Percentiles rank a stretch among this genome's conserved stretches.
phyloP scores from a whole-genome alignment of 2,888 invertebrate genomes.

The Ramazzottius varieornatus region DNA sequence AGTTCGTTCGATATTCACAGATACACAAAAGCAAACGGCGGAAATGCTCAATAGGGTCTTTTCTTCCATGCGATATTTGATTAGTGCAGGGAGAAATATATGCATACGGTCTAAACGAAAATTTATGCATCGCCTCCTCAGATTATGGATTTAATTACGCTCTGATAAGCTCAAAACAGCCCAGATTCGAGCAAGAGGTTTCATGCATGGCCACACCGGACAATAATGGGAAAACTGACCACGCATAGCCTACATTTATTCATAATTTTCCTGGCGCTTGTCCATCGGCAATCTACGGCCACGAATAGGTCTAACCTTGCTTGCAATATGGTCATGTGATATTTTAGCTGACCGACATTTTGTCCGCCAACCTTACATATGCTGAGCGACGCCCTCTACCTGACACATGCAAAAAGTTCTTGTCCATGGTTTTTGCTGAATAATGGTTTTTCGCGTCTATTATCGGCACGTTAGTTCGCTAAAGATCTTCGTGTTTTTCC shows the following conservation, averaged over 20 bases:
- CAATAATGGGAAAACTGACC: slow-evolving; percentile 1
- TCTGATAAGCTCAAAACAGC: not conserved
- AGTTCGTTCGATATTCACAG: too few species aligned
- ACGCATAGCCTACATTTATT: not conserved
- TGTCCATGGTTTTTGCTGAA: too few species aligned
- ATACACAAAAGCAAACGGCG: not conserved
- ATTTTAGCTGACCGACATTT: too few species aligned
- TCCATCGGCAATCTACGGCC: too few species aligned
- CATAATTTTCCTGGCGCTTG: not conserved
- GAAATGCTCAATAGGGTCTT: not conserved
- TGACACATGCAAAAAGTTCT: too few species aligned
- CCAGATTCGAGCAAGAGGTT: not conserved
- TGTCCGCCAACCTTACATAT: too few species aligned
- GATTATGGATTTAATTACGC: slow-evolving; percentile 3
- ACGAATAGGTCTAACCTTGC: too few species aligned
- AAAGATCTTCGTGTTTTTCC: too few species aligned
- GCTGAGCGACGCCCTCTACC: too few species aligned
- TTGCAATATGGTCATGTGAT: too few species aligned
- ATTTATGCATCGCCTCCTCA: not conserved
- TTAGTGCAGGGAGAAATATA: not conserved
- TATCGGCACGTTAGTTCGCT: too few species aligned
- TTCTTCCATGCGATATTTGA: not conserved
- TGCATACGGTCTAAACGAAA: not conserved
- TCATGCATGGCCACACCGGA: not conserved
- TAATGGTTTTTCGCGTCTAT: too few species aligned